Base-by-base conservation (phyloP, 2,888 invertebrate species). In the Mellilla xanthometata region DNA sequence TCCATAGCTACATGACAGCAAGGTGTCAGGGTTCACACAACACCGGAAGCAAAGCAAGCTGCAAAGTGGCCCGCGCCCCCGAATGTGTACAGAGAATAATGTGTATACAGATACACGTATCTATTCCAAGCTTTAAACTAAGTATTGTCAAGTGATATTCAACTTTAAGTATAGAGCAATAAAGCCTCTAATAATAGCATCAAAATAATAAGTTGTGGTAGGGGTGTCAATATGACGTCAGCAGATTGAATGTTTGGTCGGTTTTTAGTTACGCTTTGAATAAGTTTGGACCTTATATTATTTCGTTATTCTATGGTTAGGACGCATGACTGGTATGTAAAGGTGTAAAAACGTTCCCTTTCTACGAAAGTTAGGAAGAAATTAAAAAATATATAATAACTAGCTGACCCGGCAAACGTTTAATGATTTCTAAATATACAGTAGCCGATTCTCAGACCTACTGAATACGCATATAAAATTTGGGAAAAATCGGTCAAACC, bases 11-110 rank as follows among this genome's bases (percentile, higher is more conserved):
- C 71, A 55, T 13, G 39, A 49, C 40, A 44, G 46, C 78, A 81
- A 84, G 81, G 84, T 82, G 82, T 75, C 79, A 76, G 53, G 50
- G 60, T 80, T 80, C 83, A 80, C 81, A 82, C 73, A 75, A n/a
- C 68, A 60, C 78, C 83, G 85, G 84, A 86, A 81, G 68, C 65
- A 52, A 51, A 56, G 71, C 82, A 85, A 85, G 85, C 84, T 87
- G 87, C 84, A 75, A 74, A 70, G 73, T 74, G 68, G 64, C 68
- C 70, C 60, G 54, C 68, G 47, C 63, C 69, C 67, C 60, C 54
- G 47, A 45, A 52, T 56, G 49, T 55, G 48, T 58, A 57, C 53
- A 55, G 50, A 40, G 49, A 53, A 48, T 52, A 54, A 51, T 54
- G 56, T 51, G 55, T 52, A 49, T 46, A 54, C 45, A 12, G 49